A percentile compares a stretch with the other conserved stretches of the same genome.
phyloP scores from a whole-genome alignment of 2,888 invertebrate species.

The Rotaria sp. region DNA sequence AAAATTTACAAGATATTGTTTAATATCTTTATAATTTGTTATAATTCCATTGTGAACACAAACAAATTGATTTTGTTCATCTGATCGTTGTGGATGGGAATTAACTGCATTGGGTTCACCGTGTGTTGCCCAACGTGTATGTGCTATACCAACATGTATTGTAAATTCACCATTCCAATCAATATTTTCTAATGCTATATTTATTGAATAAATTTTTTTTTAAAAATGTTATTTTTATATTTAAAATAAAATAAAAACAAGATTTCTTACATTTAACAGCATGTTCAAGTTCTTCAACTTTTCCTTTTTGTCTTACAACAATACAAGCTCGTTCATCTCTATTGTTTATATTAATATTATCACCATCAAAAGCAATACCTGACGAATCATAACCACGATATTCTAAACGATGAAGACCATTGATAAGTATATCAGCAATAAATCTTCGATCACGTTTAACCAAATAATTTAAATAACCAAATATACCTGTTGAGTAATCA shows the following conservation, averaged over 20 bases:
- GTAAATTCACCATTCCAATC: conserved; percentile 68
- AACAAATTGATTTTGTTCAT: conserved; percentile 65
- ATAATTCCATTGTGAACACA: conserved; percentile 69
- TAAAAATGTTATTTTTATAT: background rate
- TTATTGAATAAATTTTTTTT: background rate
- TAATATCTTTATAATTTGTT: conserved; percentile 95
- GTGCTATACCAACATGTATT: conserved; percentile 91
- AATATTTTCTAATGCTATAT: conserved; percentile 52
- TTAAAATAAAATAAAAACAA: background rate
- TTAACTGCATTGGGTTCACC: conserved; percentile 87
- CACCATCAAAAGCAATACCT: conserved; percentile 61
- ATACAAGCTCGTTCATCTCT: conserved; percentile 20
- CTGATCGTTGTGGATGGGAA: conserved; percentile 93
- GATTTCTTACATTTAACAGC: background rate
- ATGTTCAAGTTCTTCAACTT: conserved; percentile 77
- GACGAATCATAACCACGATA: conserved; percentile 99
- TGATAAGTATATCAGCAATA: conserved; percentile 83
- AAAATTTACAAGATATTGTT: conserved; percentile 56
- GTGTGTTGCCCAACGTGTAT: conserved; percentile 99
- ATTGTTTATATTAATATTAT: conserved; percentile 38
- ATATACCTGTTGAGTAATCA: conserved; percentile 71
- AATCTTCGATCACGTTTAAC: conserved; percentile 87
- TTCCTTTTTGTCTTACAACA: conserved; percentile 81
- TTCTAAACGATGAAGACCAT: conserved; percentile 88
- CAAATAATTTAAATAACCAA: conserved; percentile 94